phyloP scores from a whole-genome alignment of 1,140 invertebrate genomes.

The Geopemphigus sp. region DNA sequence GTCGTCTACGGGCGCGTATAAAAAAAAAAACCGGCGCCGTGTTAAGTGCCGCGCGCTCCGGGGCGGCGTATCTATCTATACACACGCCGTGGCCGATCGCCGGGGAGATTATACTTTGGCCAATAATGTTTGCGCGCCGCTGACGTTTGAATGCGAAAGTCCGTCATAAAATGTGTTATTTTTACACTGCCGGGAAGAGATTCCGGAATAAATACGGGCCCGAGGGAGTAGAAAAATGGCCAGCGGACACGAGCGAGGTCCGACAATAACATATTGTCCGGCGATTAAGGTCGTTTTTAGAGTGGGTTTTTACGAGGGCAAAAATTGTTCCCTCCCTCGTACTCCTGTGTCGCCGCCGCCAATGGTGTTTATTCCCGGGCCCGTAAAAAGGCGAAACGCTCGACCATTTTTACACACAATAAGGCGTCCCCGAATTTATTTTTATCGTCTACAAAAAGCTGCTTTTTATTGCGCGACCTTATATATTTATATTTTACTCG shows the following conservation, averaged over 20 bases:
- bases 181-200: constrained; percentile 10
- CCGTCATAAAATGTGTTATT: constrained; percentile 44
- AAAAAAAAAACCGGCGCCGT: neutral
- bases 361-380: constrained; percentile 10
- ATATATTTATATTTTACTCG: constrained; percentile 45
- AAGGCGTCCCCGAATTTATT: constrained; percentile 48
- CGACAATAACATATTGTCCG: constrained; percentile 47
- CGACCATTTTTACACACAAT: constrained; percentile 49
- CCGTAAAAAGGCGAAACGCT: constrained; percentile 47
- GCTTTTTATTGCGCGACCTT: constrained; percentile 44
- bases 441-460: constrained; percentile 48
- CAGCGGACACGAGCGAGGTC: constrained; percentile 10
- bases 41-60: neutral
- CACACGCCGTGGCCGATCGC: neutral
- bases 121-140: neutral
- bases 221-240: neutral
- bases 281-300: constrained; percentile 48
- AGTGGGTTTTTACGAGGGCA: constrained; percentile 48
- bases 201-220: neutral
- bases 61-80: neutral
- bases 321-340: constrained; percentile 24
- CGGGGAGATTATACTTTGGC: constrained; percentile 7
- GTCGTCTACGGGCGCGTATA: too few species aligned
- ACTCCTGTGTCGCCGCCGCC: neutral
- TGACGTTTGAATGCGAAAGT: constrained; percentile 41